Base-by-base conservation (phyloP, 1,140 invertebrate species). In the Drosophila neocordata region DNA sequence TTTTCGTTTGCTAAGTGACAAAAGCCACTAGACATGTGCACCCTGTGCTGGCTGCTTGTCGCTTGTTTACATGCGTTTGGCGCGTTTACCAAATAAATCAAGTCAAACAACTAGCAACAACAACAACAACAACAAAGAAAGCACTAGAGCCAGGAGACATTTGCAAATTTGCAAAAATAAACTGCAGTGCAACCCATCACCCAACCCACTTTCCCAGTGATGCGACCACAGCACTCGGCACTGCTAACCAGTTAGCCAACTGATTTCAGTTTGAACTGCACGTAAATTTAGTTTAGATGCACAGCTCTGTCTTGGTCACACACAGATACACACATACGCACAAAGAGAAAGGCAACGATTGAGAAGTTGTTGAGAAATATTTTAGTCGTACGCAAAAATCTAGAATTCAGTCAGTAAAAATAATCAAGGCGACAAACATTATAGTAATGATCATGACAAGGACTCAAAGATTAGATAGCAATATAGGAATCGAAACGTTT, bases 61-160 rank as follows among this genome's bases (percentile, higher is more conserved):
- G 62, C 81, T 82, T 87, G 82, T 85, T 85, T 87, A 85, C 81
- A 85, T 81, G 81, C 70, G 70, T 81, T 85, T 87, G 81, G 82
- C 74, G 82, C 81, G 79, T 80, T 80, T 65, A 62, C 70, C 83
- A 88, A 85, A 87, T 88, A 87, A 87, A 87, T 87, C 79, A 87
- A 87, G 77, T 69, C 67, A 70, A 69, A 69, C 62, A 41, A n/a
- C 64, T 37, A 41, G 11, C 20, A 27, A 15, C 35, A 57, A 9
- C 68, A 53, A 34, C 35, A 55, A 44, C 66, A 67, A 11, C 59
- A 57, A 41, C 69, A 55, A 61, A 59, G 37, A 9, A 34, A 37
- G 51, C 60, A 38, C 57, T 52, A 51, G 51, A 59, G 53, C 57
- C 63, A 60, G 31, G 48, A 73, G 48, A 73, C 48, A 73, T 56